Evolutionary conservation across 2,888 invertebrate genomes (phyloP).

Genomic region (Glyphotaelius pellucidus): DNA sequence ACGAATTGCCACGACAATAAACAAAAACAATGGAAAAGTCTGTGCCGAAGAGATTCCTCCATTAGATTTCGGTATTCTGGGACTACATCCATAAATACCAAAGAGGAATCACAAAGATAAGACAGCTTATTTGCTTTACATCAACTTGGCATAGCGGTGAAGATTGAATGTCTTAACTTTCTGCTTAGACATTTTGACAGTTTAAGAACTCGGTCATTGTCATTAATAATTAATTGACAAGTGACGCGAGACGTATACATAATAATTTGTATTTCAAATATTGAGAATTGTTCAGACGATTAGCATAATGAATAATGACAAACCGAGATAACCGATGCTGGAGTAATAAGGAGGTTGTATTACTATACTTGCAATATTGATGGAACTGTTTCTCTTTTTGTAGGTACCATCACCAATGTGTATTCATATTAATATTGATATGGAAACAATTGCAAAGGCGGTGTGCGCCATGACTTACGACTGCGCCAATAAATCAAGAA

Average conservation of each 20-base stretch:
- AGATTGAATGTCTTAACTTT: neutral
- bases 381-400: neutral
- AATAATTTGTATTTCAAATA: neutral
- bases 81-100: neutral
- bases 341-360: neutral
- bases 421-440: neutral
- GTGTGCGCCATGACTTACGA: neutral
- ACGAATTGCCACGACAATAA: constrained; percentile 41
- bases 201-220: neutral
- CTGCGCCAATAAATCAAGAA: constrained; percentile 6
- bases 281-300: neutral
- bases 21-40: constrained; percentile 46
- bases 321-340: neutral
- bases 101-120: neutral
- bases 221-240: neutral
- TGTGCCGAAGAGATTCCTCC: constrained; percentile 17
- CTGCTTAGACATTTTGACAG: neutral
- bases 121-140: neutral
- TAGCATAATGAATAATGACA: neutral
- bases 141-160: neutral
- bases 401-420: neutral
- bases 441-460: neutral
- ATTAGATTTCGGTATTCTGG: neutral
- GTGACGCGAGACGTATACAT: neutral
- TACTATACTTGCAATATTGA: neutral